These are phyloP conservation scores for Cordilura impudica DNA, from an alignment of 2,888 invertebrate genomes.

Conservation along the genomic window DNA sequence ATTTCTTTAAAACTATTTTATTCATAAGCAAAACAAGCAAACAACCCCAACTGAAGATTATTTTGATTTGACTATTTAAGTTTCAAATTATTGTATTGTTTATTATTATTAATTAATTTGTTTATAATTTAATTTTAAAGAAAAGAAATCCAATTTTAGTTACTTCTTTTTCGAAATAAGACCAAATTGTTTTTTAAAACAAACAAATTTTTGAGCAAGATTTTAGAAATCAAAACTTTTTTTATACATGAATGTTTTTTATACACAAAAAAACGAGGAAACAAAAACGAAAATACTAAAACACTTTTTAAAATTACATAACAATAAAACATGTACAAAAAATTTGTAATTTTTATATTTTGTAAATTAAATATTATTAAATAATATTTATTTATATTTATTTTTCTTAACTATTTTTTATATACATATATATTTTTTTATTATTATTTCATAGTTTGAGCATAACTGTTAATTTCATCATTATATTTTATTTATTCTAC, in stretches of 20 bases:
- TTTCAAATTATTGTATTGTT: background rate
- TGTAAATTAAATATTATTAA: constrained; percentile 41
- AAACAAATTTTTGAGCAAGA: constrained; percentile 45
- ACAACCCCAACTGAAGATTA: constrained; percentile 10
- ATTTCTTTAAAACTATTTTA: constrained; percentile 26
- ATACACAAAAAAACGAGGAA: constrained; percentile 25
- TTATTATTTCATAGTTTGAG: constrained; percentile 20
- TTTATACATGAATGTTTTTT: constrained; percentile 48
- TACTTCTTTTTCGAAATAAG: constrained; percentile 41
- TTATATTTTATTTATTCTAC: constrained; percentile 48
- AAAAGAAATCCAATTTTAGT: constrained; percentile 34
- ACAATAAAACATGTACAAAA: constrained; percentile 42
- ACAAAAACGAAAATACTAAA: background rate
- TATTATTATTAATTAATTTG: constrained; percentile 3
- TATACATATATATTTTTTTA: background rate
- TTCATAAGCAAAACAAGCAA: constrained; percentile 53
- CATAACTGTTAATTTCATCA: constrained; percentile 14
- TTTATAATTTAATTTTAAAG: constrained; percentile 8
- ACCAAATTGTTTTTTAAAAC: constrained; percentile 62
- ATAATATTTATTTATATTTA: constrained; percentile 28
- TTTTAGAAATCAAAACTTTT: constrained; percentile 52
- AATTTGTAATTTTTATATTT: constrained; percentile 40
- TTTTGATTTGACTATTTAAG: background rate
- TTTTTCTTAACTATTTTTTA: constrained; percentile 14
- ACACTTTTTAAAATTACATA: constrained; percentile 9